These are phyloP conservation scores for Drosophila emarginata DNA, from an alignment of 2,888 invertebrate genomes.

Conservation along the genomic window DNA sequence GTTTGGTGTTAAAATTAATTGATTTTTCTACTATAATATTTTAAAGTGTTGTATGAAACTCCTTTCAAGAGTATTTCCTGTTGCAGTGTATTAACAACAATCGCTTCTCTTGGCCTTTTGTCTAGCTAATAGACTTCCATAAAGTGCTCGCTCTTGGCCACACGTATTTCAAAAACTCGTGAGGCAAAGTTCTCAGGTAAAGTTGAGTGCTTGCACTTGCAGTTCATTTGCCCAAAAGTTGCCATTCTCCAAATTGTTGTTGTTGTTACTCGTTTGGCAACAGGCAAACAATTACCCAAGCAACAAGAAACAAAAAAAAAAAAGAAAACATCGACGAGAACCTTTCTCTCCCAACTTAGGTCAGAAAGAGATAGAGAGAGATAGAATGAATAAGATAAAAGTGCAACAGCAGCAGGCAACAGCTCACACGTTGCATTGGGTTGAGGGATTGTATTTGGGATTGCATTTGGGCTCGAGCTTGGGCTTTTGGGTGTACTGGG, in stretches of 20 bases:
- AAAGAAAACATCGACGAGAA: constrained; percentile 38
- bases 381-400: constrained; percentile 24
- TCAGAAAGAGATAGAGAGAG: constrained; percentile 3
- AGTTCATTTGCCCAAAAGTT: constrained; percentile 73
- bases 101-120: not conserved
- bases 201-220: constrained; percentile 65
- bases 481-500: constrained; percentile 3
- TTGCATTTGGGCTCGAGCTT: constrained; percentile 20
- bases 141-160: constrained; percentile 3
- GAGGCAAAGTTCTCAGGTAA: constrained; percentile 48
- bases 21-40: no score
- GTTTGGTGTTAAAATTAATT: no score
- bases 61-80: not conserved
- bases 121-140: constrained; percentile 1
- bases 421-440: constrained; percentile 48
- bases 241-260: constrained; percentile 45
- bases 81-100: not conserved
- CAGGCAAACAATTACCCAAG: constrained; percentile 67
- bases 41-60: not conserved
- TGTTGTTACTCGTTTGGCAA: constrained; percentile 42
- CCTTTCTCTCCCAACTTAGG: constrained; percentile 54
- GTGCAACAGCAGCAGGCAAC: constrained; percentile 31
- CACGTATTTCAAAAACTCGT: constrained; percentile 51
- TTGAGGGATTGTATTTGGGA: constrained; percentile 35
- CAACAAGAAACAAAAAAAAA: constrained; percentile 24